Evolutionary conservation across 2,113 vertebrate genomes (phyloP), one percentile per base, ranked within the genome.

Genomic region (Formicarius rufipectus): DNA sequence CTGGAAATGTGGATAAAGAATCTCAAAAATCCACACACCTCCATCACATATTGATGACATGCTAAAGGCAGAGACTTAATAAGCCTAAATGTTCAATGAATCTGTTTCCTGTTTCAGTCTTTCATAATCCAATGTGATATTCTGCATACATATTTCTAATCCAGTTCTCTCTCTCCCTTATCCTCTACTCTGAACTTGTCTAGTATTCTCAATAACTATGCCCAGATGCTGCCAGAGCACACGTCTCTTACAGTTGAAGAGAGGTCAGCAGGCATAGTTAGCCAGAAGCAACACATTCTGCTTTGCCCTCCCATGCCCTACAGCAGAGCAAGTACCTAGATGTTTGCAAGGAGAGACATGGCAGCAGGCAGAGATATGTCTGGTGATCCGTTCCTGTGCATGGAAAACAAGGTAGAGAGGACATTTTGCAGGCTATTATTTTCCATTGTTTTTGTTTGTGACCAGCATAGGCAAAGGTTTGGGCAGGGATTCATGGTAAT

Each of bases 261-360:
- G 12, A 31, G 11, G 11, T 24, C n/a, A 79, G 42, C 47, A 67
- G 50, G n/a, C n/a, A 53, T 5, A 10, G 14, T 22, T 79, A 3
- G 0, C n/a, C 10, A 3, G 7, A 13, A 10, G 17, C 56, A 63
- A 9, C n/a, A 39, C 1, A 1, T 6, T 6, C 20, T 83, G 11
- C 44, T 86, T 64, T 84, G 23, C 86, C 16, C 27, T 80, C 7
- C 6, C 15, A 27, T 4, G 2, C 8, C 18, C 18, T 24, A 17
- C 30, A 55, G 39, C 20, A 45, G 44, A 42, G 28, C 9, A 23
- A 8, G 5, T 3, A 1, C 18, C 23, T 44, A 35, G 35, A 9
- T 59, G 7, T 64, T 55, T 42, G 13, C 44, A 89, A 60, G 72
- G 6, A 76, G 17, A 86, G 17, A 63, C 16, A 10, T 4, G 16